A percentile compares a stretch with the other conserved stretches of the same genome.
phyloP scores from a whole-genome alignment of 2,113 vertebrate species.

The Lampris megalopsis region DNA sequence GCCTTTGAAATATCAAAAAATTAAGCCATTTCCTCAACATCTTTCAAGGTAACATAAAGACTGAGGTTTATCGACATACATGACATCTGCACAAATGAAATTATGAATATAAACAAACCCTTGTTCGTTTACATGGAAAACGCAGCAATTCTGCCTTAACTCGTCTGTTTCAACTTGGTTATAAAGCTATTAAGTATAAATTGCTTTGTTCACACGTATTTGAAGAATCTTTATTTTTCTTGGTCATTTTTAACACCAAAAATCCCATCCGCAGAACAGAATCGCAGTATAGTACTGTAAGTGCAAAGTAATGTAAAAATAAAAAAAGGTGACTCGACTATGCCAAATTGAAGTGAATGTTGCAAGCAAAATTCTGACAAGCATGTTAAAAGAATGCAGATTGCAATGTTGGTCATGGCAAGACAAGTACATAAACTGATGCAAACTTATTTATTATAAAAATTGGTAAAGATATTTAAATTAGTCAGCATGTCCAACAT shows the following conservation, averaged over 20 bases:
- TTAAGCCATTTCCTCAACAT: too few relatives aligned
- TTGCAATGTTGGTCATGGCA: conserved; percentile 40
- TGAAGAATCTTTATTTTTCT: conserved; percentile 59
- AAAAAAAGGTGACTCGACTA: conserved; percentile 22
- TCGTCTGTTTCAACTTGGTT: too few relatives aligned
- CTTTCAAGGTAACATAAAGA: too few relatives aligned
- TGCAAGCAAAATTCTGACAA: conserved; percentile 15
- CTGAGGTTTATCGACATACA: too few relatives aligned
- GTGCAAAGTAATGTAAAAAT: conserved; percentile 67
- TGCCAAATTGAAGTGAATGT: conserved; percentile 17
- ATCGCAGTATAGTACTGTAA: conserved; percentile 73
- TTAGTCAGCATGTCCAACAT: background rate
- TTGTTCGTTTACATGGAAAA: too few relatives aligned
- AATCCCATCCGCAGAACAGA: conserved; percentile 31
- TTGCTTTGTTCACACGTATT: background rate
- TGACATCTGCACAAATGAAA: too few relatives aligned
- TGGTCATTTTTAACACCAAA: conserved; percentile 55
- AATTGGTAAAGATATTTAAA: background rate
- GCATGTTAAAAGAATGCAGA: conserved; percentile 43
- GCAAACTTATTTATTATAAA: conserved; percentile 3
- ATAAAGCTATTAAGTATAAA: too few relatives aligned
- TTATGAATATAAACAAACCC: too few relatives aligned
- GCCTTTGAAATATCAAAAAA: too few relatives aligned
- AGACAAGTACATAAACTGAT: conserved; percentile 34
- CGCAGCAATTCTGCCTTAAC: too few relatives aligned